phyloP scores from a whole-genome alignment of 2,113 vertebrate genomes.

The Rhipidura dahli region DNA sequence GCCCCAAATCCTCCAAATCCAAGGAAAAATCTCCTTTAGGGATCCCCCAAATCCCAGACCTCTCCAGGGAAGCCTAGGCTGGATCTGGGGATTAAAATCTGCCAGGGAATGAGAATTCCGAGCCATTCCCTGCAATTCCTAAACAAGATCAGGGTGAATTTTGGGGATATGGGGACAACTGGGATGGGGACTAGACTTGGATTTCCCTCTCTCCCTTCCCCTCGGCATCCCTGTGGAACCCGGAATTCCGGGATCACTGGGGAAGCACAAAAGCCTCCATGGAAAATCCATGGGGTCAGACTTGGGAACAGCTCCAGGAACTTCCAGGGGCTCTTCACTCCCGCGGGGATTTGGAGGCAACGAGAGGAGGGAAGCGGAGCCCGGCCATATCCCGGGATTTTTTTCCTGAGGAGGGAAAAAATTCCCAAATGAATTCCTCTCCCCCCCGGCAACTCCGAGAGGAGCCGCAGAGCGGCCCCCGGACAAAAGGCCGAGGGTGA shows the following conservation, averaged over 20 bases:
- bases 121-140: neutral
- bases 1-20: neutral
- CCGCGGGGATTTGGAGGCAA: neutral
- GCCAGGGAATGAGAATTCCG: neutral
- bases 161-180: neutral
- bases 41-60: neutral
- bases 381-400: neutral
- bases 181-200: neutral
- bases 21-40: neutral
- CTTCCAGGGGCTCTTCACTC: neutral
- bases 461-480: neutral
- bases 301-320: rapidly evolving
- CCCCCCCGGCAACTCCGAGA: too few relatives aligned
- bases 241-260: neutral
- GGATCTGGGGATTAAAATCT: neutral
- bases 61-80: neutral
- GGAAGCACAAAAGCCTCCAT: neutral
- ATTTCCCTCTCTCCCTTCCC: neutral
- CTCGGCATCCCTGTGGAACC: rapidly evolving
- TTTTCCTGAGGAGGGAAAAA: neutral
- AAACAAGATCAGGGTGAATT: neutral
- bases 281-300: too few relatives aligned
- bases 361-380: neutral
- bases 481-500: neutral
- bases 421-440: neutral